A percentile compares a stretch with the other conserved stretches of the same genome.
These are phyloP conservation scores for Muscicapa striata DNA, from an alignment of 2,797 vertebrate genomes.

Conservation along the genomic window DNA sequence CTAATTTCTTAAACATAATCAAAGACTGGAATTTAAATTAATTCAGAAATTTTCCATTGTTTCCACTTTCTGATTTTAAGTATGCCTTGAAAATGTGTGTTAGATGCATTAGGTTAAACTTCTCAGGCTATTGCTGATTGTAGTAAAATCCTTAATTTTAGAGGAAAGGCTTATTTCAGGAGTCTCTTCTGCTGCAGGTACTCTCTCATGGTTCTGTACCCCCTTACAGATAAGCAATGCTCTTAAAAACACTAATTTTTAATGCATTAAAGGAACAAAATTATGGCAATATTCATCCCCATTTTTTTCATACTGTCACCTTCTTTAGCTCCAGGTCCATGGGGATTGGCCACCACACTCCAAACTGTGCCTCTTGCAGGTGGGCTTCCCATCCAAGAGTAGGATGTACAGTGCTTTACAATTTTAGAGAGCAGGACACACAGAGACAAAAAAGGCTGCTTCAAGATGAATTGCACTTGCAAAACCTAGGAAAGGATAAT, in stretches of 20 bases:
- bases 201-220: fast-evolving
- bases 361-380: neutral
- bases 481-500: neutral
- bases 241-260: neutral
- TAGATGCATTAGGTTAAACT: neutral
- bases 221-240: neutral
- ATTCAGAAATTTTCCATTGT: neutral
- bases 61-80: neutral
- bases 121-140: neutral
- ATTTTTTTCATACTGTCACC: neutral
- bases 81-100: neutral
- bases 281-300: neutral
- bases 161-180: neutral
- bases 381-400: neutral
- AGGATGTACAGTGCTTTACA: neutral
- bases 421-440: neutral
- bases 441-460: neutral
- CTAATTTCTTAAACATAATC: neutral
- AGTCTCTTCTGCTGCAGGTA: neutral
- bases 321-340: neutral
- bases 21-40: neutral
- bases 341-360: neutral
- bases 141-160: neutral
- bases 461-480: neutral
- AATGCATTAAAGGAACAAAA: neutral